Evolutionary conservation across 2,113 vertebrate genomes (phyloP).

Genomic region (Ptilonorhynchus violaceus): DNA sequence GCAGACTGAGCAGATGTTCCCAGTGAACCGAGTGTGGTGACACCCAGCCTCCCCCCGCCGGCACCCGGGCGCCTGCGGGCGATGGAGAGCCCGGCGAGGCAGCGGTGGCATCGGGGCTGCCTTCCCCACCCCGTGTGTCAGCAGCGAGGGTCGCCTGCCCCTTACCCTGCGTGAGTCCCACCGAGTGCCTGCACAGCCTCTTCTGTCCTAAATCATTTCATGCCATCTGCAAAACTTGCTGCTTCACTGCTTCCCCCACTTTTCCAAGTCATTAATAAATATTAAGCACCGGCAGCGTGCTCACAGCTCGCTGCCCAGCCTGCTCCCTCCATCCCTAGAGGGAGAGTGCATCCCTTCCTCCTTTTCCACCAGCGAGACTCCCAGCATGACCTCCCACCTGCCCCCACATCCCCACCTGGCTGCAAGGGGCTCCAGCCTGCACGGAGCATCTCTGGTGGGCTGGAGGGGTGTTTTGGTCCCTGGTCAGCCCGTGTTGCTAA

Average conservation of each 20-base stretch:
- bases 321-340: neutral
- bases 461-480: neutral
- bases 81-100: neutral
- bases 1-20: constrained; percentile 45
- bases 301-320: constrained; percentile 21
- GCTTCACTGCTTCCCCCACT: neutral
- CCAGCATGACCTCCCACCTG: fast-evolving
- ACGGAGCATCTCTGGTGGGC: neutral
- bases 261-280: constrained; percentile 56
- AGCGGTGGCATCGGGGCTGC: fast-evolving
- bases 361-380: neutral
- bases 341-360: neutral
- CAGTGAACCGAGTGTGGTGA: neutral
- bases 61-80: neutral
- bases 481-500: neutral
- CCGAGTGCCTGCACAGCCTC: neutral
- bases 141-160: neutral
- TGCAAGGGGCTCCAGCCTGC: neutral
- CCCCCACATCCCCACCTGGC: neutral
- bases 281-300: neutral
- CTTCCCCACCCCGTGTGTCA: neutral
- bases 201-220: neutral
- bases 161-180: neutral
- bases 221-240: constrained; percentile 28
- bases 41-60: neutral